These are phyloP conservation scores for Lytechinus variegatus DNA, from an alignment of 35 echinoderm and acorn worm genomes.

Conservation along the genomic window DNA sequence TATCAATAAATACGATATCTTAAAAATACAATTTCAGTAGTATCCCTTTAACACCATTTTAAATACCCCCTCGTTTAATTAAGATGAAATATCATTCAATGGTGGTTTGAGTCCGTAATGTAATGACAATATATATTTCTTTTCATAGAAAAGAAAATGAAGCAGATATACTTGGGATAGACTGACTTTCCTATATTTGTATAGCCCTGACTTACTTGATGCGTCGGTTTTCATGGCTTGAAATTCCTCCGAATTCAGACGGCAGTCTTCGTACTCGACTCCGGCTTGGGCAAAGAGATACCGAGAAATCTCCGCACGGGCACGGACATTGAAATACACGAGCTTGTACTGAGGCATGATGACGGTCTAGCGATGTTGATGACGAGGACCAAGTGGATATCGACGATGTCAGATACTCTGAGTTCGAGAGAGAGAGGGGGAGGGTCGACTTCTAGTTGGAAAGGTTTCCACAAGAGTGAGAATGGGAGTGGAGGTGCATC, in stretches of 20 bases:
- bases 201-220: background rate
- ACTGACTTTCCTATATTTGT: too few species aligned
- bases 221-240: background rate
- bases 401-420: background rate
- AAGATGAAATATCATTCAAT: too few species aligned
- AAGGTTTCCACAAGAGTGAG: background rate
- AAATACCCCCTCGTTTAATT: too few species aligned
- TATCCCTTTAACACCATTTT: too few species aligned
- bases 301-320: conserved; percentile 42
- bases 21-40: too few species aligned
- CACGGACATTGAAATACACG: conserved; percentile 48
- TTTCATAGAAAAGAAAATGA: too few species aligned
- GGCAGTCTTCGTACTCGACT: conserved; percentile 58
- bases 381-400: background rate
- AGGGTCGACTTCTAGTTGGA: background rate
- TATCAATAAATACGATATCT: too few species aligned
- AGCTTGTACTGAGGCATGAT: conserved; percentile 66
- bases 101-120: too few species aligned
- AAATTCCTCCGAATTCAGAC: conserved; percentile 6
- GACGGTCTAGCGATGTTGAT: background rate
- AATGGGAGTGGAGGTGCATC: background rate
- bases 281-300: conserved; percentile 53
- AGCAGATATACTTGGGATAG: too few species aligned
- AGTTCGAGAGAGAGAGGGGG: background rate
- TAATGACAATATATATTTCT: too few species aligned